phyloP scores from a whole-genome alignment of 2,888 invertebrate species.

The Spodoptera exigua region DNA sequence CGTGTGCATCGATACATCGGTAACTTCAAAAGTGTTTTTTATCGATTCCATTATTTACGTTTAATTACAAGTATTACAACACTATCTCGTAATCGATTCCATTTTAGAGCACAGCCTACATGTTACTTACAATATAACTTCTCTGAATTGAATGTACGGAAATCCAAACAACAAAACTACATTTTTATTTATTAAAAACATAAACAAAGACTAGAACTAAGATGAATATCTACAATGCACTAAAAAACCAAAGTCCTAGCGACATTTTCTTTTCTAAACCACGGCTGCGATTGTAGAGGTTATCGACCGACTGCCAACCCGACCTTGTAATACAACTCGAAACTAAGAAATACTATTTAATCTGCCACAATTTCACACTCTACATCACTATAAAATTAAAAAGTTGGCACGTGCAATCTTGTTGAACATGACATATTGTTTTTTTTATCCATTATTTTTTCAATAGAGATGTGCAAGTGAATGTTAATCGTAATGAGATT shows the following conservation, averaged over 20 bases:
- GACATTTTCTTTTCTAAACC: conserved; percentile 21
- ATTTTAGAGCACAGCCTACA: too few relatives aligned
- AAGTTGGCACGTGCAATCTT: background rate
- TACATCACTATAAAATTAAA: conserved; percentile 7
- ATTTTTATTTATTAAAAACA: too few relatives aligned
- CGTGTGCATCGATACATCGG: too few relatives aligned
- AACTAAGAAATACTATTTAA: conserved; percentile 41
- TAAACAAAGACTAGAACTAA: too few relatives aligned
- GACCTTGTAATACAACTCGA: conserved; percentile 44
- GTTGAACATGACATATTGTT: background rate
- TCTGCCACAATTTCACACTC: conserved; percentile 41
- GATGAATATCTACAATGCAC: background rate
- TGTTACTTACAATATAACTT: too few relatives aligned
- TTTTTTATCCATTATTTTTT: background rate
- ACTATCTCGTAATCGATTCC: too few relatives aligned
- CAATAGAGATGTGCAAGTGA: too few relatives aligned
- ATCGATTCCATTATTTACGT: too few relatives aligned
- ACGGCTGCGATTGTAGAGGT: conserved; percentile 27
- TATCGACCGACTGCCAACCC: conserved; percentile 37
- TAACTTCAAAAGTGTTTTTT: too few relatives aligned
- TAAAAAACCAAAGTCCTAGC: background rate
- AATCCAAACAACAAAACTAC: too few relatives aligned
- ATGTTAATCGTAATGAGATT: background rate
- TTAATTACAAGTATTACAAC: too few relatives aligned
- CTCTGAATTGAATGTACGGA: too few relatives aligned